Evolutionary conservation across 2,888 invertebrate species (phyloP), one percentile per base, ranked within the genome.

Genomic region (Nomada goodeniana): DNA sequence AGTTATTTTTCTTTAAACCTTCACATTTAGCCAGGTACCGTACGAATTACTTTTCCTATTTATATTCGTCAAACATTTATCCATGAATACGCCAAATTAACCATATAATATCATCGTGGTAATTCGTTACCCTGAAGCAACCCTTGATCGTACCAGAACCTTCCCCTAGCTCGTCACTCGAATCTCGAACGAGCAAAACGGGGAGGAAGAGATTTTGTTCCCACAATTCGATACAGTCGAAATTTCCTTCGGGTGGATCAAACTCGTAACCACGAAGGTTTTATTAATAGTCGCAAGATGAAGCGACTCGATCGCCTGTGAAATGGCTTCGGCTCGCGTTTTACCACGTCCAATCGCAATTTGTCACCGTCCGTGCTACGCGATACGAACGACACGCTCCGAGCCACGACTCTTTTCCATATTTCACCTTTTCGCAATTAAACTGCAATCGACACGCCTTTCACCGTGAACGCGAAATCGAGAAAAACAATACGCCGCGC

Each of bases 401-500:
- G 64, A 18, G 36, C 52, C 65, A 50, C 71, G 47, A 60, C 60
- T 76, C 61, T 83, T 83, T 82, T 74, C 82, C 73, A 74, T 78
- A 82, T 83, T 77, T 82, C 82, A 73, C 77, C 82, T 76, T 70
- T 53, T 52, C 65, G 77, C 73, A 83, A 83, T 83, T 81, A 83
- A 83, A 76, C 77, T 82, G 61, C 82, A 82, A 82, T 83, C 77
- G 83, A 82, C 77, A 70, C 77, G 74, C 69, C 82, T 76, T 81
- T 82, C 81, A 44, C 13, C 74, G 65, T 13, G 63, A 50, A 65
- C 64, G 69, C 18, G 55, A 53, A 65, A 69, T 52, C 52, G 71
- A 60, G 69, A 29, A 61, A 86, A 86, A 80, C 64, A 61, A 80
- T 67, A 71, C 26, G 64, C 50, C 36, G 65, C 60, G 10, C 42